These are phyloP conservation scores for Aporophyla nigra DNA, from an alignment of 2,888 invertebrate species.

Conservation along the genomic window DNA sequence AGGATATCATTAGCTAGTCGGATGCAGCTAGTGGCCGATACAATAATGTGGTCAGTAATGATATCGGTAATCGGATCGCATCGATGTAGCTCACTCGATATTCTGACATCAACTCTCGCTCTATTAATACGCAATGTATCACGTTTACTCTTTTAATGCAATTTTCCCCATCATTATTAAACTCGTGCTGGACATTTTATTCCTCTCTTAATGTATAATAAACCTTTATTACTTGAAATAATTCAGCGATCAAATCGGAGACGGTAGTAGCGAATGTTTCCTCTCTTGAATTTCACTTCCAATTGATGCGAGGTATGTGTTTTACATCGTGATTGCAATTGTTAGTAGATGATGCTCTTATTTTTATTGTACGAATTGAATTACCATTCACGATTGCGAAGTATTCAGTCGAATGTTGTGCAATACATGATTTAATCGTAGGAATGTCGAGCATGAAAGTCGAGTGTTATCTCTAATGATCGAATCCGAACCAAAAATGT, in stretches of 20 bases:
- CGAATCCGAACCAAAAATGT: constrained; percentile 71
- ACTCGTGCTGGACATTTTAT: background rate
- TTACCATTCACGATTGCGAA: constrained; percentile 66
- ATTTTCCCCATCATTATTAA: constrained; percentile 22
- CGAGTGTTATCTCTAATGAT: constrained; percentile 71
- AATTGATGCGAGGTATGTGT: constrained; percentile 60
- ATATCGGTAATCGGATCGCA: constrained; percentile 71
- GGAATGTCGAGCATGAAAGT: constrained; percentile 74
- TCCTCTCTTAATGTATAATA: constrained; percentile 25
- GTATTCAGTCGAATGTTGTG: constrained; percentile 71
- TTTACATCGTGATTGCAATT: constrained; percentile 59
- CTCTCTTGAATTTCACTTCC: constrained; percentile 59
- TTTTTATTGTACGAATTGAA: constrained; percentile 71
- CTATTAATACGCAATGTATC: constrained; percentile 69
- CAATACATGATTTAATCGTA: constrained; percentile 75
- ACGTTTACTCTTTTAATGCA: constrained; percentile 51
- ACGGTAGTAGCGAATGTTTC: constrained; percentile 40
- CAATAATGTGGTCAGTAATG: constrained; percentile 69
- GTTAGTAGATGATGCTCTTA: constrained; percentile 54
- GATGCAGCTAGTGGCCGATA: constrained; percentile 59
- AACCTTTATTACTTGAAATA: constrained; percentile 28
- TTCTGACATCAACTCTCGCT: constrained; percentile 69
- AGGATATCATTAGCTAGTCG: constrained; percentile 67
- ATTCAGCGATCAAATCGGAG: constrained; percentile 46
- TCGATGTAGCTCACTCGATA: constrained; percentile 66